Evolutionary conservation across 1,140 invertebrate species (phyloP), one percentile per base, ranked within the genome.

Genomic region (Campodea augens): DNA sequence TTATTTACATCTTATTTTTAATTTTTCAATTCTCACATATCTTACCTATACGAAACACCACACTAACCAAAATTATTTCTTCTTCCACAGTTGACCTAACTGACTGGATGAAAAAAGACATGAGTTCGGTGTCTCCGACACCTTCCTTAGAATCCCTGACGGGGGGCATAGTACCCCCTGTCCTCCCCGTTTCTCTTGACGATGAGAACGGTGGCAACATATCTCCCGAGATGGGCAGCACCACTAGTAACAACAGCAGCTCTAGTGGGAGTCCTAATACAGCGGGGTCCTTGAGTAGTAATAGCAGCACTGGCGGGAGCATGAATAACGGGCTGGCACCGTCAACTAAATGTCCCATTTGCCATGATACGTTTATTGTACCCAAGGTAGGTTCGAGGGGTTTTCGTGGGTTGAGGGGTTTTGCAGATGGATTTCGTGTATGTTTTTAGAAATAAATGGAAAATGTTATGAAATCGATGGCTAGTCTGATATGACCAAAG

Each of bases 141-240:
- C 81, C 83, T 62, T 88, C 84, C 65, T 69, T 87, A 69, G 83
- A 88, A 73, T 87, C 83, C 67, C 69, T 82, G 66, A 74, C 74
- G 59, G 81, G 83, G 74, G 80, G 80, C 63, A n/a, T n/a, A n/a
- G n/a, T n/a, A n/a, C n/a, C n/a, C n/a, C 84, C 81, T 70, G 85
- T 83, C 59, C 77, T 86, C 65, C 81, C 81, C 71, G 86, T 82
- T 55, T 73, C 75, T 50, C 69, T 76, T 54, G 78, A 81, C 60
- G 71, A 73, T 64, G 48, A 52, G 47, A 68, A 69, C 62, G 70
- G 73, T 60, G 46, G 10, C 50, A 50, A 27, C 46, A 51, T 13
- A 37, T 50, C 20, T 45, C 51, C 15, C 49, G 44, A 36, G 48
- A 43, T 43, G 25, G 25, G 18, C 12, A 15, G 39, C 41, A 21